A percentile compares a stretch with the other conserved stretches of the same genome.
Conservation (phyloP, 2,888 invertebrate species). For the Embidobia sp. region DNA sequence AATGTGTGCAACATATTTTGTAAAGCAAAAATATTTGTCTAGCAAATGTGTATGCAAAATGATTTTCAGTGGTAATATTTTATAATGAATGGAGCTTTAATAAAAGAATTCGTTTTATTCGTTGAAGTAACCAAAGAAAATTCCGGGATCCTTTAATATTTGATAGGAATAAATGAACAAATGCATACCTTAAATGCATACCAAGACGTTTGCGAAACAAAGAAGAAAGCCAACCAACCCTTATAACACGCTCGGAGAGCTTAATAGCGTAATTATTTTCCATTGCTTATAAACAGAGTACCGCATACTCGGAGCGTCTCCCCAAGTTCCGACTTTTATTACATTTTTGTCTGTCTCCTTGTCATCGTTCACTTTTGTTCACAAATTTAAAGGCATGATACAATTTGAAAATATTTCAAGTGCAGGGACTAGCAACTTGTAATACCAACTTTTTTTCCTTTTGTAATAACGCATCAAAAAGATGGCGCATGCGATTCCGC, state of each 20-base stretch:
- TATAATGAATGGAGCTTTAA: no score
- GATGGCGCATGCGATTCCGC: constrained; percentile 33
- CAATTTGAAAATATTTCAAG: constrained; percentile 26
- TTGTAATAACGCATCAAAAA: constrained; percentile 37
- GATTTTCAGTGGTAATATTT: no score
- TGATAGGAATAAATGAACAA: no score
- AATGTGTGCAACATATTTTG: no score
- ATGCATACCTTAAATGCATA: not conserved
- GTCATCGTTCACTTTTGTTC: constrained; percentile 42
- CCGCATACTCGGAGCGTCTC: constrained; percentile 18
- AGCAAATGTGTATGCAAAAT: no score
- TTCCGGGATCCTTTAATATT: no score
- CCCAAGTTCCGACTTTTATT: constrained; percentile 22
- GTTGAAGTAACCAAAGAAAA: no score
- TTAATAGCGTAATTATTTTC: constrained; percentile 45
- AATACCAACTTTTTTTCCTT: constrained; percentile 22
- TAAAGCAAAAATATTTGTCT: no score
- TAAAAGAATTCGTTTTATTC: no score
- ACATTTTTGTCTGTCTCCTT: constrained; percentile 34
- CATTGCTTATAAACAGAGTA: constrained; percentile 39
- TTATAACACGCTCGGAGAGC: constrained; percentile 49
- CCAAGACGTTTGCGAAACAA: not conserved
- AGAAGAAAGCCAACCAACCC: constrained; percentile 4
- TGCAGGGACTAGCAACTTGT: constrained; percentile 24
- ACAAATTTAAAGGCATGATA: constrained; percentile 16